These are phyloP conservation scores for Ceyx margarethae DNA, from an alignment of 2,113 vertebrate species.

Conservation along the genomic window DNA sequence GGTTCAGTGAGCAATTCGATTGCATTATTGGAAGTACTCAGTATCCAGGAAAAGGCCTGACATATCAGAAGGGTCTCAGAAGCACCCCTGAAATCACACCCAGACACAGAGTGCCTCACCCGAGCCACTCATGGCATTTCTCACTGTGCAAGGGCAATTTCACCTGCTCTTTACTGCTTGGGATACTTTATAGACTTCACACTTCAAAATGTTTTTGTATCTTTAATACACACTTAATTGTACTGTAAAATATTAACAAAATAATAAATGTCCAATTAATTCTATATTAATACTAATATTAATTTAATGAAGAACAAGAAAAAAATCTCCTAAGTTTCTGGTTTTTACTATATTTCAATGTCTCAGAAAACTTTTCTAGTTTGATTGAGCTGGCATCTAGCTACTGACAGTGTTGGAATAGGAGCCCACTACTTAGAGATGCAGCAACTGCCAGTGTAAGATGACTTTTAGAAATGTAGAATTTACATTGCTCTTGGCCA, in stretches of 20 bases:
- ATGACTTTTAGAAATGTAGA: not conserved
- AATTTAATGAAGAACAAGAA: not conserved
- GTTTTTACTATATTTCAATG: not conserved
- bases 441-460: not conserved
- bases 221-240: not conserved
- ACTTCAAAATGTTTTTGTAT: not conserved
- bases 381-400: not conserved
- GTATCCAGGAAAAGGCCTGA: not conserved
- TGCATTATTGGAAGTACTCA: not conserved
- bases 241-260: not conserved
- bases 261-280: not conserved
- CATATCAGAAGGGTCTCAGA: not conserved
- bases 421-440: not conserved
- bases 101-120: not conserved
- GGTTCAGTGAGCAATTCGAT: not conserved
- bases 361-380: not conserved
- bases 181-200: not conserved
- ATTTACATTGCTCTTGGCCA: not conserved
- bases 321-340: not conserved
- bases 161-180: not conserved
- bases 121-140: not conserved
- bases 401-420: not conserved
- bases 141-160: not conserved
- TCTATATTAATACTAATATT: not conserved
- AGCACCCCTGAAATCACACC: not conserved